These are phyloP conservation scores for Ardeotis arabs DNA, from an alignment of 2,113 vertebrate species.

Conservation along the genomic window DNA sequence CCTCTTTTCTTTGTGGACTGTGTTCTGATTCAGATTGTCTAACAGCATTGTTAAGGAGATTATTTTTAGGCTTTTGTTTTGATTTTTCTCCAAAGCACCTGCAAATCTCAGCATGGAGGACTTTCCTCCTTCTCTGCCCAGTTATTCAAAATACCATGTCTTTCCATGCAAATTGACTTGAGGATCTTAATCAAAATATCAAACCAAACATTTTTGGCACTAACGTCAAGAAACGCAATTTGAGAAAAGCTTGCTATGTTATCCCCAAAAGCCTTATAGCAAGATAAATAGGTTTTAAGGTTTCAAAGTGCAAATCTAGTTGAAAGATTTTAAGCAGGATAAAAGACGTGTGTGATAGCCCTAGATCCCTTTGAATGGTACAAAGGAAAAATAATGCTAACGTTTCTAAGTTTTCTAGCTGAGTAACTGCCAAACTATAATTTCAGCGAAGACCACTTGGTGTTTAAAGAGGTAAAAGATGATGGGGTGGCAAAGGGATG, in stretches of 20 bases:
- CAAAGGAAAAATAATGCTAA: not conserved
- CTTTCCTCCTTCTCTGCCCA: not conserved
- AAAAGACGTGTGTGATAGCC: accelerated
- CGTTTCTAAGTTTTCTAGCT: not conserved
- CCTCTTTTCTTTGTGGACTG: not conserved
- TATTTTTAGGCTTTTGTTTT: not conserved
- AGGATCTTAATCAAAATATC: not conserved
- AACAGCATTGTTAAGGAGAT: not conserved
- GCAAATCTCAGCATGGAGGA: not conserved
- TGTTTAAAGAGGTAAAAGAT: not conserved
- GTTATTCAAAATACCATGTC: not conserved
- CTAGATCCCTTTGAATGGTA: not conserved
- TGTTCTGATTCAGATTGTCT: not conserved
- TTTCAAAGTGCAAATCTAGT: not conserved
- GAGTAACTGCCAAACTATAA: not conserved
- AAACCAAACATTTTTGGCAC: not conserved
- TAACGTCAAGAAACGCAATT: not conserved
- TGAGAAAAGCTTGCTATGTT: not conserved
- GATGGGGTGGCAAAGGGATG: not conserved
- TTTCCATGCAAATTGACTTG: not conserved
- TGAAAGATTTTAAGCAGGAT: not conserved
- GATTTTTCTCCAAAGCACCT: not conserved
- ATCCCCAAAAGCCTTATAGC: not conserved
- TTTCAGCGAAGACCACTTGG: not conserved
- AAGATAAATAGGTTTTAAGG: not conserved